Base-by-base conservation (phyloP, 2,113 vertebrate species). In the Motacilla alba region DNA sequence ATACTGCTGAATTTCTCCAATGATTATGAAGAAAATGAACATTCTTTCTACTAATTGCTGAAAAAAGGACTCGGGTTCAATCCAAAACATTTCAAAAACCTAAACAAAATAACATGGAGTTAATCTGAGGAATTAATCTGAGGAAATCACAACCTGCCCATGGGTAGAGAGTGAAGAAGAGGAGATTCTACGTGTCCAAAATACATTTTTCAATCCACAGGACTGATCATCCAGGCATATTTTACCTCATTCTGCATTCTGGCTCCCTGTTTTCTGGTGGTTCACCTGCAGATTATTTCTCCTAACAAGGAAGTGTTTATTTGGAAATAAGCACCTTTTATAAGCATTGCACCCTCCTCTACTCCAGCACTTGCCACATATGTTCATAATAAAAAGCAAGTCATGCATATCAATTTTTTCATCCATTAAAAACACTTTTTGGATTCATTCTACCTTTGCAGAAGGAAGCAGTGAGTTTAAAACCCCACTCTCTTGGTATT, bases 401-500 rank as follows among this genome's bases (percentile, higher is more conserved):
- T 31, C 67, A 39, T 13, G 27, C 21, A 33, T 27, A 67, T 44
- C 67, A 88, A 27, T 77, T 83, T 80, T 83, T 66, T 47, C 35
- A 76, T 63, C 59, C 77, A 85, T 85, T 91, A 87, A 74, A 93
- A 94, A 9, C 23, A 63, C 9, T 56, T 64, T 49, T 49, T 24
- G 50, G 55, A 83, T 76, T 41, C 3, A 66, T 63, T 31, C 22
- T 66, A 83, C 74, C 90, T 96, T 94, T 88, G 35, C 67, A 90
- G 47, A 95, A 87, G 49, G 39, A 85, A 93, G 47, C 39, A 80
- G 33, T 23, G 53, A 89, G 44, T 93, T 95, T 20, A 92, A 62
- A 93, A 91, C 46, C 15, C 18, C 46, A 87, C 26, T 94, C 91
- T 60, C 72, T 75, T 86, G 75, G 41, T 94, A 90, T 91, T 95